phyloP scores from a whole-genome alignment of 2,113 vertebrate genomes.

The Onychostruthus taczanowskii region DNA sequence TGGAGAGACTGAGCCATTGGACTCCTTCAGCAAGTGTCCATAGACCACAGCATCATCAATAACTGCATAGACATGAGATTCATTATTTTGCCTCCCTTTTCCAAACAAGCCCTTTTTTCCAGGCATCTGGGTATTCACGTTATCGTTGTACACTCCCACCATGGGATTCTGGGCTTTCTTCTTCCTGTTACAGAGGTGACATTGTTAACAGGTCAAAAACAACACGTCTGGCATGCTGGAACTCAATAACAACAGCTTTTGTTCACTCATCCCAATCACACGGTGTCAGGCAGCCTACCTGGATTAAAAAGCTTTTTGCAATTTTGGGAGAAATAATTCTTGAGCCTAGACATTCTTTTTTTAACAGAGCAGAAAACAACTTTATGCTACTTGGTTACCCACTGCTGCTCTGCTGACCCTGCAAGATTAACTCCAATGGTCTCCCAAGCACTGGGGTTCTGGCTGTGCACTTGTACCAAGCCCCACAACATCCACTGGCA shows the following conservation, averaged over 20 bases:
- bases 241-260: not conserved
- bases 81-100: constrained; percentile 78
- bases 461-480: fast-evolving
- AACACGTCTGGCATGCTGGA: fast-evolving
- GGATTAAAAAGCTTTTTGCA: not conserved
- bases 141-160: constrained; percentile 82
- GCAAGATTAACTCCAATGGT: not conserved
- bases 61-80: constrained; percentile 87
- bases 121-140: constrained; percentile 77
- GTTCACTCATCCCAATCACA: not conserved
- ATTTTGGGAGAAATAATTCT: not conserved
- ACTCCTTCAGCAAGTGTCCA: constrained; percentile 76
- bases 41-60: constrained; percentile 89
- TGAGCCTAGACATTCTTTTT: not conserved
- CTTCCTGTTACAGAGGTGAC: constrained; percentile 71
- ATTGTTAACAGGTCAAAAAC: not conserved
- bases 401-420: not conserved
- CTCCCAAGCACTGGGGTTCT: not conserved
- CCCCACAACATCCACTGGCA: not conserved
- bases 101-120: constrained; percentile 65
- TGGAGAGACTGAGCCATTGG: constrained; percentile 31
- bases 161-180: constrained; percentile 66
- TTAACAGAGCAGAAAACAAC: not conserved
- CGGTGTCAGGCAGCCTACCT: not conserved
- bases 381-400: not conserved